Base-by-base conservation (phyloP, 2,113 vertebrate genomes). In the Panurus biarmicus region DNA sequence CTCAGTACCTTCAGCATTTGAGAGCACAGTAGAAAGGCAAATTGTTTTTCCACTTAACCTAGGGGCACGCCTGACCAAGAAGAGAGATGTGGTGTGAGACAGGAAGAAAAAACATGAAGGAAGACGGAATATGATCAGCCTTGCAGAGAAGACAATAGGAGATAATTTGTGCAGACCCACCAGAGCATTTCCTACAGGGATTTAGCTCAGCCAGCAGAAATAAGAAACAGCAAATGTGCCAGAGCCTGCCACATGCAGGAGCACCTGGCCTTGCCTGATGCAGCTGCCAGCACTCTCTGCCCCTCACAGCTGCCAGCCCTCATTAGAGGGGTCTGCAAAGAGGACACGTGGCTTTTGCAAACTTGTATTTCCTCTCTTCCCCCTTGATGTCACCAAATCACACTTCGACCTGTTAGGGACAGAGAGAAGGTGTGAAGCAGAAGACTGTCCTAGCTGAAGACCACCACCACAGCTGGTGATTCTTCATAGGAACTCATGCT, bases 41-140 rank as follows among this genome's bases (percentile, higher is more conserved):
- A 28, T 44, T 69, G 60, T 91, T 96, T 91, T 91, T 80, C 85
- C 75, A 80, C 45, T 86, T 89, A 94, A 89, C 26, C 14, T 25
- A 54, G 42, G 58, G 36, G 36, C 35, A 57, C 0, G 3, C 33
- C 72, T 92, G 51, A 70, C 67, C 3, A 3, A 48, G 72, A 73
- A 79, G 62, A 76, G 35, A 57, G 72, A 79, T 58, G 47, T 86
- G 47, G 40, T 74, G 72, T 28, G 71, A 93, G 61, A 36, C 85
- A 94, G 92, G 95, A 95, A 94, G 71, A 90, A 64, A 93, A 70
- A 51, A 23, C 24, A 45, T n/a, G 19, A 90, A 93, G 62, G 47
- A 56, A 93, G 77, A 69, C 51, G 56, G 71, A 54, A 93, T 91
- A 54, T 25, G 38, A 40, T 82, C 77, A 92, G 40, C 57, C 10